Percentiles rank a stretch among this genome's conserved stretches.
phyloP scores from a whole-genome alignment of 2,888 invertebrate species.

The Bellardia bayeri region DNA sequence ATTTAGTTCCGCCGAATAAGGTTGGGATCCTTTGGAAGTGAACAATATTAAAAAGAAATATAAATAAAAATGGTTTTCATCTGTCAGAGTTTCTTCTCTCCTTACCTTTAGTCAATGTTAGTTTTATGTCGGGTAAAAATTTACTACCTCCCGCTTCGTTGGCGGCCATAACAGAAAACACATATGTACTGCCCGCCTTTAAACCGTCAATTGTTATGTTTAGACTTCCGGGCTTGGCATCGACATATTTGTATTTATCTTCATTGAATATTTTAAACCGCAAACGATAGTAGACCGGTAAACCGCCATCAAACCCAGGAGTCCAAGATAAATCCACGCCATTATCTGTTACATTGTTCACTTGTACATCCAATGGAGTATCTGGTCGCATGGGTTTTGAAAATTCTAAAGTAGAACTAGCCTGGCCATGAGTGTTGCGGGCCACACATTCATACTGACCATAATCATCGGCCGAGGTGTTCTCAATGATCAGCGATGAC shows the following conservation, averaged over 20 bases:
- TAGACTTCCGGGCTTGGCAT: constrained; percentile 79
- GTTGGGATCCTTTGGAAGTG: constrained; percentile 76
- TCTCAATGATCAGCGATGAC: constrained; percentile 79
- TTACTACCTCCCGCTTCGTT: constrained; percentile 82
- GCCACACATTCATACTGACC: constrained; percentile 82
- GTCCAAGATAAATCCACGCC: constrained; percentile 79
- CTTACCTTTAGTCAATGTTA: constrained; percentile 78
- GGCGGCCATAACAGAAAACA: constrained; percentile 82
- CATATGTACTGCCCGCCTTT: constrained; percentile 80
- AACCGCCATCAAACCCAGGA: constrained; percentile 81
- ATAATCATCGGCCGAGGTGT: constrained; percentile 81
- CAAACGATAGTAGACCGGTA: constrained; percentile 81
- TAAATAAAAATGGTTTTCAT: not conserved
- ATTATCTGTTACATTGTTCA: constrained; percentile 81
- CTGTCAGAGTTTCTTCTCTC: not conserved
- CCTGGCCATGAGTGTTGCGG: constrained; percentile 80
- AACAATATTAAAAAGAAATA: not conserved
- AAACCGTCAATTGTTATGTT: constrained; percentile 80
- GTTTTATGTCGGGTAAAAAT: constrained; percentile 80
- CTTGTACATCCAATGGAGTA: constrained; percentile 78
- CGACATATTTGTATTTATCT: constrained; percentile 81
- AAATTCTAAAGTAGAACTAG: constrained; percentile 80
- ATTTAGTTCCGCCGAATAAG: constrained; percentile 79
- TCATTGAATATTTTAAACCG: constrained; percentile 79
- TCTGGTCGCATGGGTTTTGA: constrained; percentile 81